Percentiles rank a stretch among this genome's conserved stretches.
phyloP scores from a whole-genome alignment of 2,888 invertebrate species.

The Spisula solida region DNA sequence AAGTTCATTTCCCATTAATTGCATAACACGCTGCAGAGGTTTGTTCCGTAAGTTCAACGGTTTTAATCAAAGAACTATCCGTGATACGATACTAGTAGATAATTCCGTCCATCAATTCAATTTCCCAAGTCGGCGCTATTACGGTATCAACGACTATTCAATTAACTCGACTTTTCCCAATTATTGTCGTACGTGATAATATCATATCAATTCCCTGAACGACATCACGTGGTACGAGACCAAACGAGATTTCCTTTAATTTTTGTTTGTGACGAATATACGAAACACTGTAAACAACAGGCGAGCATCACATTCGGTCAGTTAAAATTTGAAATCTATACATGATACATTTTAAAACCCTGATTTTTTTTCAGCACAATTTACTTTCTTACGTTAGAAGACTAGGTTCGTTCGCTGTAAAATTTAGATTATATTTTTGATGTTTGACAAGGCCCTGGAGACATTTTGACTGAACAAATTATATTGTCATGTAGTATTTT shows the following conservation, averaged over 20 bases:
- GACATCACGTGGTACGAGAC: conserved; percentile 12
- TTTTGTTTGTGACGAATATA: background rate
- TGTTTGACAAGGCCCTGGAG: no score
- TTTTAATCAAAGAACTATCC: background rate
- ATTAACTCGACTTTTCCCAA: background rate
- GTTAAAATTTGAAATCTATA: no score
- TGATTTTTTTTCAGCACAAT: no score
- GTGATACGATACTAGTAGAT: background rate
- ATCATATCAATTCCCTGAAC: conserved; percentile 24
- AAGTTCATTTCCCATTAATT: background rate
- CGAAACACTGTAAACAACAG: background rate
- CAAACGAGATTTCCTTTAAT: background rate
- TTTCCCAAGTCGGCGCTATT: conserved; percentile 5
- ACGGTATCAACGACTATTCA: background rate
- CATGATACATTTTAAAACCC: no score
- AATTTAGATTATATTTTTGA: no score
- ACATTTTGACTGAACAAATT: no score
- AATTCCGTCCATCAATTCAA: background rate
- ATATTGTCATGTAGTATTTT: no score
- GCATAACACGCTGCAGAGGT: background rate
- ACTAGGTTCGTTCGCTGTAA: no score
- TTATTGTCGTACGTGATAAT: background rate
- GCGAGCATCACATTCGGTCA: no score
- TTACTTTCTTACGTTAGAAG: no score
- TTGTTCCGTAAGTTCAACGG: background rate